Base-by-base conservation (phyloP, 2,888 invertebrate species). In the Phalangium opilio region DNA sequence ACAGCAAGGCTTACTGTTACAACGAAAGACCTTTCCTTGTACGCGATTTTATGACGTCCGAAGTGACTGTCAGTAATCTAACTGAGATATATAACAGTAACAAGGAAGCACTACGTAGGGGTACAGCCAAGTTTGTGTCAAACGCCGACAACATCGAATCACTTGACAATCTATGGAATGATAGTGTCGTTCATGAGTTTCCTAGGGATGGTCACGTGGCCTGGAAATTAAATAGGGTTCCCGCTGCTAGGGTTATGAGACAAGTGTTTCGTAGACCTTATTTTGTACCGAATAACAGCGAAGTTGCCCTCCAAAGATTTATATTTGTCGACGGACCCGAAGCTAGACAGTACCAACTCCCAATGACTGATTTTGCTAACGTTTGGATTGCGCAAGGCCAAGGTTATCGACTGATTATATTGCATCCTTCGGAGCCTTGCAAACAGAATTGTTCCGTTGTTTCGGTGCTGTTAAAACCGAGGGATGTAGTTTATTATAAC, bases 401-500 rank as follows among this genome's bases (percentile, higher is more conserved):
- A 61, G 87, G 87, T 11, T 73, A 75, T 45, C 73, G 86, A 59
- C 73, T 76, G 45, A 73, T 87, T 52, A 71, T 79, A 47, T 65
- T 89, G 48, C 70, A 75, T 53, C 85, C 87, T n/a, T 79, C 83
- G 35, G 73, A 74, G 49, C 82, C 83, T 63, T 89, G 87, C 61
- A 71, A 70, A 55, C 68, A 74, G 53, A 73, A 76, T 45, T 89
- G 87, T 63, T 76, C 74, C 60, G 70, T 79, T 18, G 69, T 83
- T 45, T 79, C 79, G 48, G 70, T 84, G 53, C 71, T 80, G 53
- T 68, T 89, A 54, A 75, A 78, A 46, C 76, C 69, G 7, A 63
- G 78, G 44, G 77, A 83, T 70, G 76, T 83, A 83, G 83, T 83
- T 57, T 81, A 79, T 76, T 83, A 81, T 63, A 83, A 82, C 63